A percentile compares a stretch with the other conserved stretches of the same genome.
Conservation (phyloP, 2,113 vertebrate species). For the Picathartes gymnocephalus region DNA sequence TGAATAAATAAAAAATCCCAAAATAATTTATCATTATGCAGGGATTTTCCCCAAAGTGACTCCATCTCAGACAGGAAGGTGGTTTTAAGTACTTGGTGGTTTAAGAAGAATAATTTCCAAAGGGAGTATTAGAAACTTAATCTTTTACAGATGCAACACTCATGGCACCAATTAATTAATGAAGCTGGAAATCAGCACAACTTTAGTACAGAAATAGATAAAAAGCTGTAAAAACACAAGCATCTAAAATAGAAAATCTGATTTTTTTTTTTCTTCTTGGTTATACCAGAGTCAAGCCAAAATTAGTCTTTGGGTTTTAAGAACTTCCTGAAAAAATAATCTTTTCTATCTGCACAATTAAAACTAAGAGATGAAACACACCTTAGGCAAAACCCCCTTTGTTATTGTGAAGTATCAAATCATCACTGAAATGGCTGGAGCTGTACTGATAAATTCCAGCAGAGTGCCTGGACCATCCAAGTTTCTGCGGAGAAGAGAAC, state of each 20-base stretch:
- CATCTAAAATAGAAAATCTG: neutral
- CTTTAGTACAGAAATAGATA: neutral
- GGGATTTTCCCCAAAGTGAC: neutral
- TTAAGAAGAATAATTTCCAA: neutral
- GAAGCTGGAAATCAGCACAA: neutral
- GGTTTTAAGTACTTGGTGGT: neutral
- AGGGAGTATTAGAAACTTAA: neutral
- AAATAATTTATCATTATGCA: slow-evolving; percentile 5
- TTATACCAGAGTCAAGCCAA: neutral
- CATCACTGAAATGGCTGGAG: neutral
- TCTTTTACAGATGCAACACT: neutral
- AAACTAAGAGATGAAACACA: neutral
- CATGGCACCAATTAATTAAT: neutral
- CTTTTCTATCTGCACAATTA: neutral
- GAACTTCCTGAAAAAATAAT: neutral
- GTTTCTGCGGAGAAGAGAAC: neutral
- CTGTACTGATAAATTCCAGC: neutral
- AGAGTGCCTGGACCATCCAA: fast-evolving
- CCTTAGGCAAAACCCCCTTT: neutral
- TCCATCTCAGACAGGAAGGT: neutral
- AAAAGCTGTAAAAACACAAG: neutral
- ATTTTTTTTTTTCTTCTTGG: neutral
- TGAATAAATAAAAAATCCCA: slow-evolving; percentile 14
- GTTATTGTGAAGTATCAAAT: neutral
- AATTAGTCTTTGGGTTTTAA: neutral